Conservation (phyloP, 2,113 vertebrate genomes). For the Lanius collurio region DNA sequence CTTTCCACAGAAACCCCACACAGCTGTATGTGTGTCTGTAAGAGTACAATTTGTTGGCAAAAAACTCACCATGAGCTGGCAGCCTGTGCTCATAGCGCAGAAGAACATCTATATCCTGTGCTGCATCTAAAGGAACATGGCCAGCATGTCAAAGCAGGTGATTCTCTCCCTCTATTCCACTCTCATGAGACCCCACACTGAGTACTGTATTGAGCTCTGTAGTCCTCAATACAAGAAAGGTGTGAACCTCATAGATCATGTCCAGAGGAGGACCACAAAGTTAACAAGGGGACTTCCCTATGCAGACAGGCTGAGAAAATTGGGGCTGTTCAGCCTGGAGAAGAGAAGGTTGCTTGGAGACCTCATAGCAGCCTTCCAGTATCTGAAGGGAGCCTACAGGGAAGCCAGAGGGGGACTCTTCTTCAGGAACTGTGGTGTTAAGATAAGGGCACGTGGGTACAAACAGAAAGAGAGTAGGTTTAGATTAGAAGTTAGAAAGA, state of each 20-base stretch:
- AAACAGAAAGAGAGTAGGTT: background rate
- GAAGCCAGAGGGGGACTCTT: background rate
- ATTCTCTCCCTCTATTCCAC: background rate
- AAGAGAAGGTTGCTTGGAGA: background rate
- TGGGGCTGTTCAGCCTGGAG: background rate
- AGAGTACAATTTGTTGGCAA: background rate
- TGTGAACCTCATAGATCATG: rapidly evolving
- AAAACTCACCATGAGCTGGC: background rate
- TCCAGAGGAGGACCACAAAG: background rate
- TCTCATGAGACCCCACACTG: background rate
- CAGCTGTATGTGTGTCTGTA: background rate
- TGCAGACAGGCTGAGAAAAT: background rate
- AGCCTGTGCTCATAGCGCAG: background rate
- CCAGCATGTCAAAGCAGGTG: background rate
- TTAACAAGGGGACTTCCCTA: background rate
- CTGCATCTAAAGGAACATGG: background rate
- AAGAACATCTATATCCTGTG: background rate
- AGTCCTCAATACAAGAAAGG: background rate
- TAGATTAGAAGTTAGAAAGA: background rate
- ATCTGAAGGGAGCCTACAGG: background rate
- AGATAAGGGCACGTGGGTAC: background rate
- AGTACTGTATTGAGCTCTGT: background rate
- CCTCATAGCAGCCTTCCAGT: background rate
- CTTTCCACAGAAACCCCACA: background rate
- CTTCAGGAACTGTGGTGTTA: background rate